A percentile compares a stretch with the other conserved stretches of the same genome.
Conservation (phyloP, 1,140 invertebrate species). For the Nebria ingens region DNA sequence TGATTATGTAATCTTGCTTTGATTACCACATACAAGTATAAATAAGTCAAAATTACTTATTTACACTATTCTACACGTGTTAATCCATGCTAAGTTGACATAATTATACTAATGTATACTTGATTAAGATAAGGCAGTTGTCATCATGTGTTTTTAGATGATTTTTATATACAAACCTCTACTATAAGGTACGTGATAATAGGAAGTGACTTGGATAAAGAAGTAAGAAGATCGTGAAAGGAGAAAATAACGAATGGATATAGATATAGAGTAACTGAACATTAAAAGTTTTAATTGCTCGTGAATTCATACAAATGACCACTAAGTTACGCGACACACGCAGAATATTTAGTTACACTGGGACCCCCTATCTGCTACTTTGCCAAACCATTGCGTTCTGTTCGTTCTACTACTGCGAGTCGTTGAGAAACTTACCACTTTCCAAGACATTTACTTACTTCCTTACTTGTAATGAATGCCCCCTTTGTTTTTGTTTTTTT, state of each 20-base stretch:
- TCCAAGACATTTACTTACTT: constrained; percentile 4
- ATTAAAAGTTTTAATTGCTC: constrained; percentile 3
- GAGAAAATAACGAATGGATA: neutral
- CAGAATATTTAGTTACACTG: neutral
- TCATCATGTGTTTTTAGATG: no score
- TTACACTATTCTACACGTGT: no score
- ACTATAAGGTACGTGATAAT: no score
- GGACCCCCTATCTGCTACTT: constrained; percentile 2
- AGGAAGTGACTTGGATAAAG: neutral
- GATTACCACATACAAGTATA: no score
- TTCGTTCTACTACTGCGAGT: neutral
- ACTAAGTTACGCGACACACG: constrained; percentile 1
- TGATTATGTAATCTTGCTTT: no score
- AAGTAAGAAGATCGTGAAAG: neutral
- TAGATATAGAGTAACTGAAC: neutral
- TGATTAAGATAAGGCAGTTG: no score
- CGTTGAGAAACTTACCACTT: neutral
- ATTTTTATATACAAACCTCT: no score
- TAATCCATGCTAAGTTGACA: no score
- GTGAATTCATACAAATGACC: constrained; percentile 7
- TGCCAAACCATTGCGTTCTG: neutral
- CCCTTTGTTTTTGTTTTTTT: no score
- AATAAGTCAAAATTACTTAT: no score
- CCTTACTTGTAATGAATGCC: no score
- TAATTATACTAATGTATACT: no score